Evolutionary conservation across 2,113 vertebrate genomes (phyloP).

Genomic region (Passer domesticus): DNA sequence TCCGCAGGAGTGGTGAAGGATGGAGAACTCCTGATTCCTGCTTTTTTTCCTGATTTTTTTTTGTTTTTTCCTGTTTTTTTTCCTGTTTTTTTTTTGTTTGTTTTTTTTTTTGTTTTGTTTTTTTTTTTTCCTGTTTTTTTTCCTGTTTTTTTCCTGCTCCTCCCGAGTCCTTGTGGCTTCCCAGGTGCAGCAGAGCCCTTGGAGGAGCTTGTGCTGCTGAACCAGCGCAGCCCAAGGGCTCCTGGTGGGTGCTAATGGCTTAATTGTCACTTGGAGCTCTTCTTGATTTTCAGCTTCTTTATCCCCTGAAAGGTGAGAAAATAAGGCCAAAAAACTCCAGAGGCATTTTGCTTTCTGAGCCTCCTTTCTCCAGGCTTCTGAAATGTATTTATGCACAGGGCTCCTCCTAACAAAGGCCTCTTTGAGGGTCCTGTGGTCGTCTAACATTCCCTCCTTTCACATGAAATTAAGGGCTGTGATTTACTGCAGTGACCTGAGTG

Average conservation of each 20-base stretch:
- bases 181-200: neutral
- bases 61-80: too few relatives aligned
- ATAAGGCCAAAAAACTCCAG: neutral
- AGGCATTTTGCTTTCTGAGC: slow-evolving; percentile 15
- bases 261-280: neutral
- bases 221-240: neutral
- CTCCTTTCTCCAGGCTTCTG: slow-evolving; percentile 8
- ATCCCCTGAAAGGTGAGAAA: slow-evolving; percentile 19
- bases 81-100: too few relatives aligned
- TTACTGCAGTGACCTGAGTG: slow-evolving; percentile 4
- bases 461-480: slow-evolving; percentile 14
- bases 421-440: slow-evolving; percentile 10
- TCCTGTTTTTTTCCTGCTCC: neutral
- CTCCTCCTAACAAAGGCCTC: slow-evolving; percentile 3
- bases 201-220: neutral
- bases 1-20: neutral
- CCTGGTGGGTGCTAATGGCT: neutral
- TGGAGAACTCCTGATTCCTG: neutral
- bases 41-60: too few relatives aligned
- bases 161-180: neutral
- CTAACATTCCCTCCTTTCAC: slow-evolving; percentile 32
- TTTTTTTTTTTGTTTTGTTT: too few relatives aligned
- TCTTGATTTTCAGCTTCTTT: neutral
- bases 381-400: slow-evolving; percentile 23
- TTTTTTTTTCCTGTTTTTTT: too few relatives aligned